Evolutionary conservation across 2,113 vertebrate species (phyloP).

Genomic region (Chloroceryle aenea): DNA sequence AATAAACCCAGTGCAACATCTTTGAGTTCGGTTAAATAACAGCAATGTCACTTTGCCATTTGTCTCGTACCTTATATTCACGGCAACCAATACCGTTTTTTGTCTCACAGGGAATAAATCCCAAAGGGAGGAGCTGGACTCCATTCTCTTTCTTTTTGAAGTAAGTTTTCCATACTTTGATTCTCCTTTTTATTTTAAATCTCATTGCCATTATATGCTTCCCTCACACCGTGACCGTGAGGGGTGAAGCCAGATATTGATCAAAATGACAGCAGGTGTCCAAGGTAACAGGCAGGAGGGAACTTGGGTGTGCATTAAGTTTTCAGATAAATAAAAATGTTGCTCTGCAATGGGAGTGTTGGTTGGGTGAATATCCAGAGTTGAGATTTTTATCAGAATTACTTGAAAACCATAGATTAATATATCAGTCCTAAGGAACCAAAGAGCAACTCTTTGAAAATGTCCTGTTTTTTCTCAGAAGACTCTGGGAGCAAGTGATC

Average conservation of each 20-base stretch:
- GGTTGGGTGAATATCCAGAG: background rate
- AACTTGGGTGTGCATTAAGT: background rate
- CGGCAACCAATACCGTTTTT: background rate
- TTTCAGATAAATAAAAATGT: background rate
- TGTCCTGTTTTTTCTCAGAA: rapidly evolving
- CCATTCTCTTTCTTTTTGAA: slow-evolving; percentile 99
- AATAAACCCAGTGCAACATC: background rate
- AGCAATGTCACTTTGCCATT: rapidly evolving
- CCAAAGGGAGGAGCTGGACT: slow-evolving; percentile 99
- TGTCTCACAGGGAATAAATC: slow-evolving; percentile 95
- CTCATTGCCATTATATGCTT: background rate
- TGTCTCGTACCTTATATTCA: rapidly evolving
- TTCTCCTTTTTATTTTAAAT: background rate
- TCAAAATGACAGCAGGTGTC: background rate
- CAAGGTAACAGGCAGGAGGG: background rate
- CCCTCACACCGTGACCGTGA: background rate
- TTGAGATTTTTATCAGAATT: background rate
- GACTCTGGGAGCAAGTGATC: background rate
- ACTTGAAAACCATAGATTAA: background rate
- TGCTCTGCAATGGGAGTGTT: background rate
- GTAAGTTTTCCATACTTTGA: slow-evolving; percentile 79
- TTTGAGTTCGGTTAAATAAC: background rate
- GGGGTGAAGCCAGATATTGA: background rate
- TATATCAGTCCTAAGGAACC: background rate
- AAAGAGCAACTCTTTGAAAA: background rate